Evolutionary conservation across 2,888 invertebrate species (phyloP).

Genomic region (Epistrophe eligans): DNA sequence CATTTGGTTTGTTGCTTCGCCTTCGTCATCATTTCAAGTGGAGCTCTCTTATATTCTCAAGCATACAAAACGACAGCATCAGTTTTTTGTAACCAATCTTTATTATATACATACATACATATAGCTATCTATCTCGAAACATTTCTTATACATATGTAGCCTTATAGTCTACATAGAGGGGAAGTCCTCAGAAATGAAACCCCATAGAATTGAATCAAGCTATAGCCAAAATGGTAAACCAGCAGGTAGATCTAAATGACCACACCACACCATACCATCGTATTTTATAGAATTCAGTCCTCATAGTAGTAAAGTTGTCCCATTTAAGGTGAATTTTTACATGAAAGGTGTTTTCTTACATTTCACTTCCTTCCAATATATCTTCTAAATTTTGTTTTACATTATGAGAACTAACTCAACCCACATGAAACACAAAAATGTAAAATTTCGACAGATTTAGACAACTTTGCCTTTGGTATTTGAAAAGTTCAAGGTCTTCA

Average conservation of each 20-base stretch:
- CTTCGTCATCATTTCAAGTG: constrained; percentile 40
- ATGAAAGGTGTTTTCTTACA: neutral
- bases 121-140: constrained; percentile 14
- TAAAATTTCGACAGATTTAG: too few species aligned
- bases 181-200: constrained; percentile 48
- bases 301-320: neutral
- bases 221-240: constrained; percentile 56
- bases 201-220: constrained; percentile 68
- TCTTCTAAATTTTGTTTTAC: too few species aligned
- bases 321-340: constrained; percentile 24
- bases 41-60: constrained; percentile 18
- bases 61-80: constrained; percentile 17
- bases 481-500: too few species aligned
- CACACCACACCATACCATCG: constrained; percentile 6
- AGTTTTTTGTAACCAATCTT: neutral
- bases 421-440: too few species aligned
- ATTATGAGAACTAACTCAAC: too few species aligned
- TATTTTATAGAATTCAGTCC: neutral
- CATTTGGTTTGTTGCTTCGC: constrained; percentile 22
- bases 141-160: neutral
- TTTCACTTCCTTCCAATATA: too few species aligned
- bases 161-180: constrained; percentile 6
- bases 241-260: constrained; percentile 60
- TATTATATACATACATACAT: neutral
- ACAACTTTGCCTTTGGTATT: too few species aligned